Base-by-base conservation (phyloP, 1,140 invertebrate genomes). In the Doryteuthis pealeii region DNA sequence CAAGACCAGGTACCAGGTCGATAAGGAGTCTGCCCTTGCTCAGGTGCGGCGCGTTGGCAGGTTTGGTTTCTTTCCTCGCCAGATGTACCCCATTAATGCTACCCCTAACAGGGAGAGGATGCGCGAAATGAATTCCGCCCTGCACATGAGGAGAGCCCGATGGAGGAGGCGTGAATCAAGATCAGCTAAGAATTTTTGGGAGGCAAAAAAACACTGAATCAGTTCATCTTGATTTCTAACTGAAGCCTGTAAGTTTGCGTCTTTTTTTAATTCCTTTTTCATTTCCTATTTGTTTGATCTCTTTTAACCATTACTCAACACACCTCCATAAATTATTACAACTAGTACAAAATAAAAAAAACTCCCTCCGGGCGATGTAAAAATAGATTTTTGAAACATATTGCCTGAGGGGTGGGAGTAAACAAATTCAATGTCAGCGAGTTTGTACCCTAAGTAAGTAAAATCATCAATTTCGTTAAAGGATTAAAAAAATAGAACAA, bases 171-270 rank as follows among this genome's bases (percentile, higher is more conserved):
- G 54, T 0, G 54, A 62, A 22, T 62, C 54, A 62, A 62, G 54
- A 62, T 62, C 54, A 62, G 54, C 54, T 14, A 62, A 22, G 18
- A 62, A 62, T 22, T 28, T 62, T 62, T 62, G 54, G 54, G 54
- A 62, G 6, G 2, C 10, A 0, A 62, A 62, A 62, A 62, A 62
- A 28, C 54, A 62, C 26, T 62, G 26, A 62, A 6, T 62, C 26
- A n/a, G 10, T 22, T 62, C 6, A 15, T 62, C 4, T 40, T 40
- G 35, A 40, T 40, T 40, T 40, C 4, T 5, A 40, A 40, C 10
- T 40, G 3, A 40, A 40, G 10, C 35, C 35, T 40, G 26, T 62
- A 62, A 62, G 26, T 28, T 49, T 15, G 22, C 12, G 12, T 49
- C 22, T 49, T 12, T 49, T 49, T 49, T 49, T 49, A 49, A 49